Base-by-base conservation (phyloP, 2,113 vertebrate genomes). In the Aramus guarauna region DNA sequence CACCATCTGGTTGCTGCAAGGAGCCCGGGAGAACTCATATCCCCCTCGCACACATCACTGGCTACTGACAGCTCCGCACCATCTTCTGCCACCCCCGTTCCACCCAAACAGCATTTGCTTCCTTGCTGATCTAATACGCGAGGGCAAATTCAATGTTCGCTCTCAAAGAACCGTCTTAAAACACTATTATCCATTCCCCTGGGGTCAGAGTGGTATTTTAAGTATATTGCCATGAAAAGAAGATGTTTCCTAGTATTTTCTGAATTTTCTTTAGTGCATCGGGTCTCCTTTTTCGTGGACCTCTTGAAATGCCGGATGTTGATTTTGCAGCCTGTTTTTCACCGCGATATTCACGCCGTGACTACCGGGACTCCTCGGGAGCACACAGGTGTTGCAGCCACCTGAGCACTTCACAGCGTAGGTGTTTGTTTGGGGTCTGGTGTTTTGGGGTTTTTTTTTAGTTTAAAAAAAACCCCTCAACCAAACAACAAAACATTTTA, bases 101-200 rank as follows among this genome's bases (percentile, higher is more conserved):
- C 89, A 36, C 84, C 47, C 45, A 62, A 91, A 73, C 89, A 26
- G 71, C 84, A 50, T 45, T 95, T 91, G 62, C 66, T 85, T 81
- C 89, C 77, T 55, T 37, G 71, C 67, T 74, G 74, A 91, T 85
- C 87, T 76, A 97, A 94, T 89, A 88, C 87, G 92, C 3, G 0
- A 85, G 87, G 86, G 81, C 77, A 92, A 96, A 91, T 73, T 43
- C 84, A 41, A 52, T 13, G 86, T 55, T 72, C 85, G 73, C 80
- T 82, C 89, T 92, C 94, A 45, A 94, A 95, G 86, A 94, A 69
- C 62, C 55, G 52, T 30, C 94, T 95, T 91, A 66, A 87, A 92
- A 91, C 36, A 69, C 89, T 92, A 64, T 58, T 91, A 89, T 13
- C 62, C 48, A 22, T 20, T 53, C 82, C 91, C 89, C 76, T 41